Base-by-base conservation (phyloP, 2,113 vertebrate species). In the Xiphias gladius region DNA sequence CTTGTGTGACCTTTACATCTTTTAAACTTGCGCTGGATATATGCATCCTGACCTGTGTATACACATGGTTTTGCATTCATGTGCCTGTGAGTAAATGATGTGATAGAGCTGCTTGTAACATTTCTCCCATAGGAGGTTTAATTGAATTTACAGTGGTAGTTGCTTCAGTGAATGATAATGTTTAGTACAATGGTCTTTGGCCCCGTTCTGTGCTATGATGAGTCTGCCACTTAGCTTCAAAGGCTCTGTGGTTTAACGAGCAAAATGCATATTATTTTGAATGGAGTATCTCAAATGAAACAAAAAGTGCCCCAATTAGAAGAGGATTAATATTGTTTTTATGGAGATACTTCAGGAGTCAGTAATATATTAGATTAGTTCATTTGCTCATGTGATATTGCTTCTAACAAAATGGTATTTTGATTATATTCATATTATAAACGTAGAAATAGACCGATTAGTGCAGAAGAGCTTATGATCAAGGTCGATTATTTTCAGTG, bases 401-500 rank as follows among this genome's bases (percentile, higher is more conserved):
- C 26, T 79, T 68, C 79, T 62, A 59, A 80, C 30, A 39, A 80
- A 63, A 88, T 90, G 4, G 1, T 57, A 66, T 84, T 84, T 88
- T 80, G 73, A 84, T 86, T 82, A 79, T 64, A 73, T 82, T 73
- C 76, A 80, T 88, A 65, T 89, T 79, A 82, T 83, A 82, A 86
- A 83, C 54, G 73, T 59, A 74, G 71, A 89, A 88, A 68, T 35
- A 30, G 77, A 46, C 65, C 67, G 83, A 87, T 86, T 77, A 82
- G 37, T 59, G 70, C 67, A 79, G 70, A 85, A 82, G 79, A 76
- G 89, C 86, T 85, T 64, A 59, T 84, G 86, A 94, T 93, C 86
- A 90, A 85, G 86, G 87, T 86, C n/a, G 66, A 90, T 90, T 87
- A 82, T 80, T 86, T 84, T 65, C 84, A 68, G 77, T 37, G 63